A percentile compares a stretch with the other conserved stretches of the same genome.
phyloP scores from a whole-genome alignment of 2,113 vertebrate genomes.

The Trematocara zebra region DNA sequence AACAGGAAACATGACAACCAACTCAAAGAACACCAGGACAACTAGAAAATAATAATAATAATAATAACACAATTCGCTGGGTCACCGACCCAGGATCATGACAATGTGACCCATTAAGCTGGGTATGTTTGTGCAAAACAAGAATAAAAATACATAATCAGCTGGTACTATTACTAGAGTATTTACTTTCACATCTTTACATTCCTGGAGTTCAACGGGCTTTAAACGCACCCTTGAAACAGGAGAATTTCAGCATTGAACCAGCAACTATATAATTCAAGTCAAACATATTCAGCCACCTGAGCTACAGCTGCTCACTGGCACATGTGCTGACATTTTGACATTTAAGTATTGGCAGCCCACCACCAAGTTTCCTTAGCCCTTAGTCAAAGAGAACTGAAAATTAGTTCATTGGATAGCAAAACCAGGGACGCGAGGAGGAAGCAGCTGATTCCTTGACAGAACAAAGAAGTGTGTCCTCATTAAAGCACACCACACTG shows the following conservation, averaged over 20 bases:
- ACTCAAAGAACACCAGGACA: too few species aligned
- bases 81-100: too few species aligned
- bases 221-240: neutral
- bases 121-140: neutral
- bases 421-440: neutral
- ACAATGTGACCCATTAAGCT: too few species aligned
- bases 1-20: too few species aligned
- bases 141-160: neutral
- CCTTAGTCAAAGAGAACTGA: neutral
- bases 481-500: neutral
- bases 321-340: neutral
- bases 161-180: fast-evolving
- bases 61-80: too few species aligned
- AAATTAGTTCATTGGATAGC: neutral
- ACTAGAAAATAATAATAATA: too few species aligned
- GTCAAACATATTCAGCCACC: neutral
- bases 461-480: neutral
- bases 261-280: neutral
- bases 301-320: neutral
- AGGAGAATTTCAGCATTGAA: neutral
- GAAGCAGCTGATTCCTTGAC: neutral
- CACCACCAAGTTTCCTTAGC: neutral
- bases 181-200: neutral
- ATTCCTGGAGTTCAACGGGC: neutral
- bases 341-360: neutral